These are phyloP conservation scores for Trissolcus japonicus DNA, from an alignment of 2,888 invertebrate genomes.

Conservation along the genomic window DNA sequence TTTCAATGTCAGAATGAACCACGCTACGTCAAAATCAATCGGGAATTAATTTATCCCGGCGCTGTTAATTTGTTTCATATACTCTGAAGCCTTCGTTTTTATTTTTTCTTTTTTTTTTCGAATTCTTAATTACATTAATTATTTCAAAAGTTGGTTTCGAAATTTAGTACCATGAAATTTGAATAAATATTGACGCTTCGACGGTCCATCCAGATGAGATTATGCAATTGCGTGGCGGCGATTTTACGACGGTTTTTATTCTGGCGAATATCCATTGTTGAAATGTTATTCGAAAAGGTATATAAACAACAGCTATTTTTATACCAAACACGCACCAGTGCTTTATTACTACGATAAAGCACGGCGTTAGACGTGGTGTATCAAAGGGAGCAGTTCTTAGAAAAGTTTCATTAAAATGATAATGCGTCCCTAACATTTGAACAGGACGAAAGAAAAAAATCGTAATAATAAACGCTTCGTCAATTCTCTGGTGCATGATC, in stretches of 20 bases:
- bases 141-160: too few relatives aligned
- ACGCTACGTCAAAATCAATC: too few relatives aligned
- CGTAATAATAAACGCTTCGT: slow-evolving; percentile 24
- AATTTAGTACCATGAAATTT: too few relatives aligned
- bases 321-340: neutral
- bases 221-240: too few relatives aligned
- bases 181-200: too few relatives aligned
- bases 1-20: too few relatives aligned
- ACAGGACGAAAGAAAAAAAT: slow-evolving; percentile 24
- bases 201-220: too few relatives aligned
- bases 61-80: too few relatives aligned
- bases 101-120: too few relatives aligned
- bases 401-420: slow-evolving; percentile 50
- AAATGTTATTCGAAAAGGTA: neutral
- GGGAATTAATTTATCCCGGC: too few relatives aligned
- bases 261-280: neutral
- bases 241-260: neutral
- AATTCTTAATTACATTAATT: too few relatives aligned
- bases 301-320: neutral
- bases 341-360: slow-evolving; percentile 42
- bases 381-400: slow-evolving; percentile 41
- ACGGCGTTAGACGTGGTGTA: slow-evolving; percentile 25
- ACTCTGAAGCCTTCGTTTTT: too few relatives aligned
- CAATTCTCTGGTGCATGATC: slow-evolving; percentile 18
- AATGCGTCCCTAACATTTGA: slow-evolving; percentile 31